Conservation (phyloP, 2,888 invertebrate genomes). For the Cryptophagus acutangulus region DNA sequence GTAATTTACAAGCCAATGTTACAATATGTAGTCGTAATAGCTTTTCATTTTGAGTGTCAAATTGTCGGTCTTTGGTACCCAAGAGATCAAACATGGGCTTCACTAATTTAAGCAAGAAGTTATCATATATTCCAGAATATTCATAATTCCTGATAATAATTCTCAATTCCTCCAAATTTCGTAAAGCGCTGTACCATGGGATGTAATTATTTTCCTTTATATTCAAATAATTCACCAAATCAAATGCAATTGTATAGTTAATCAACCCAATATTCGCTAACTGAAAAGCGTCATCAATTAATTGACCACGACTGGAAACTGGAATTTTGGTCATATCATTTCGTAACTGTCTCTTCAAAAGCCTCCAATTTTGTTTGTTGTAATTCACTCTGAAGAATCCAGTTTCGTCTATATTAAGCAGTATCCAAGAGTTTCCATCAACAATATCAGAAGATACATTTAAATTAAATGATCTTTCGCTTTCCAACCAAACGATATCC, state of each 20-base stretch:
- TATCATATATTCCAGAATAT: conserved; percentile 49
- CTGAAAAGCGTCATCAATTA: conserved; percentile 69
- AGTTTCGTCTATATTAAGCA: conserved; percentile 59
- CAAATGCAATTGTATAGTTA: conserved; percentile 58
- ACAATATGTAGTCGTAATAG: conserved; percentile 55
- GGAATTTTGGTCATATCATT: conserved; percentile 49
- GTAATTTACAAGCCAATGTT: conserved; percentile 56
- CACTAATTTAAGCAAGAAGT: conserved; percentile 35
- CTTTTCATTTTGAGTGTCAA: conserved; percentile 55
- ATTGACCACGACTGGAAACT: conserved; percentile 61
- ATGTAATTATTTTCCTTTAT: conserved; percentile 58
- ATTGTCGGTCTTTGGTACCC: conserved; percentile 51
- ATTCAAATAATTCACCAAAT: conserved; percentile 60
- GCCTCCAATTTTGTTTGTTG: conserved; percentile 55
- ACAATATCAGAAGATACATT: conserved; percentile 35
- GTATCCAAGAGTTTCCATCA: conserved; percentile 49
- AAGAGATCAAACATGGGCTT: conserved; percentile 47
- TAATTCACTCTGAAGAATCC: conserved; percentile 63
- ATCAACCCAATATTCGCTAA: conserved; percentile 57
- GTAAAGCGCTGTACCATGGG: conserved; percentile 62
- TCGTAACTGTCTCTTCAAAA: conserved; percentile 49
- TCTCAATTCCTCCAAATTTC: conserved; percentile 53
- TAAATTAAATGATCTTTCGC: conserved; percentile 31
- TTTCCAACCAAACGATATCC: conserved; percentile 35
- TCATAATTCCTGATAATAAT: conserved; percentile 51